phyloP scores from a whole-genome alignment of 2,113 vertebrate genomes.

The Oryctolagus cuniculus region mOryCun1.1 NC_091443.1:109541501-109542000 shows the following conservation, averaged over 20 bases:
- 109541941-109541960: not conserved
- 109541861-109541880: not conserved
- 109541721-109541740: slow-evolving; percentile 59
- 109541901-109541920: not conserved
- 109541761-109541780: slow-evolving; percentile 57
- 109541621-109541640: slow-evolving; percentile 76
- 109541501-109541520: not conserved
- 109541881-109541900: accelerated
- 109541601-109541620: not conserved
- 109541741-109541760: slow-evolving; percentile 77
- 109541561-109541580: slow-evolving; percentile 81
- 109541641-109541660: not conserved
- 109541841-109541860: not conserved
- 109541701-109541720: not conserved
- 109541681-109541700: too few relatives aligned
- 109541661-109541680: not conserved
- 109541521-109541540: slow-evolving; percentile 75
- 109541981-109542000: too few relatives aligned
- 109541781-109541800: slow-evolving; percentile 80
- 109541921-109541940: not conserved
- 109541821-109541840: slow-evolving; percentile 75
- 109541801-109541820: slow-evolving; percentile 67
- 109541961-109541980: not conserved
- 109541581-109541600: slow-evolving; percentile 82
- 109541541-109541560: slow-evolving; percentile 75